A percentile compares a stretch with the other conserved stretches of the same genome.
phyloP scores from a whole-genome alignment of 1,140 invertebrate genomes.

The Lordiphosa clarofinis region DNA sequence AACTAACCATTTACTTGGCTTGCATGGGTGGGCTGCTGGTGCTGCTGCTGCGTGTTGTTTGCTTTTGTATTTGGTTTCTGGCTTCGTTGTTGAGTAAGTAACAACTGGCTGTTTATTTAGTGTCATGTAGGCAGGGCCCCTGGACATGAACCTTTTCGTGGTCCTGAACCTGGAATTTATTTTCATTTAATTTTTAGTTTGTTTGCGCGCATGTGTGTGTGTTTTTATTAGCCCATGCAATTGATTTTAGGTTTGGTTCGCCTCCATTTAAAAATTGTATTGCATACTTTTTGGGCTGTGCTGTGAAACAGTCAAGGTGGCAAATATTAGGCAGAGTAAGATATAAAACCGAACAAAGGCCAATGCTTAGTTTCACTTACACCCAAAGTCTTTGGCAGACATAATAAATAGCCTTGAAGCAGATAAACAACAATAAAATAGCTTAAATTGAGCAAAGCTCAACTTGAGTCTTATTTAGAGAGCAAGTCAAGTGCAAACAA shows the following conservation, averaged over 20 bases:
- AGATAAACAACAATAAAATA: background rate
- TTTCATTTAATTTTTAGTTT: slow-evolving; percentile 58
- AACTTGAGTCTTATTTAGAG: slow-evolving; percentile 10
- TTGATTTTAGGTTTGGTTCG: slow-evolving; percentile 52
- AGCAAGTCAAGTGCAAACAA: slow-evolving; percentile 62
- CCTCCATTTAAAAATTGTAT: slow-evolving; percentile 22
- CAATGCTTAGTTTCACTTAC: background rate
- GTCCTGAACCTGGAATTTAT: slow-evolving; percentile 33
- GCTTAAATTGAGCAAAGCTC: slow-evolving; percentile 15
- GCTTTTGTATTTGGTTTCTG: slow-evolving; percentile 67
- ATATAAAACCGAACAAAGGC: slow-evolving; percentile 15
- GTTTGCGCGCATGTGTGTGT: background rate
- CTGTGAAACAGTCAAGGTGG: slow-evolving; percentile 32
- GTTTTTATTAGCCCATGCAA: slow-evolving; percentile 48
- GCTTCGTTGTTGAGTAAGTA: slow-evolving; percentile 72
- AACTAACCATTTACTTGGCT: slow-evolving; percentile 70
- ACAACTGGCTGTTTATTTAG: slow-evolving; percentile 74
- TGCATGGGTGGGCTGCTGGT: slow-evolving; percentile 8
- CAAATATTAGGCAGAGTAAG: slow-evolving; percentile 30
- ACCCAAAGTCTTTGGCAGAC: no score
- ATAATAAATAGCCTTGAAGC: background rate
- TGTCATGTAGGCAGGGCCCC: slow-evolving; percentile 59
- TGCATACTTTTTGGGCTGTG: slow-evolving; percentile 57
- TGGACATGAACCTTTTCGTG: slow-evolving; percentile 4
- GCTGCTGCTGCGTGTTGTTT: slow-evolving; percentile 26